Evolutionary conservation across 1,140 invertebrate genomes (phyloP).

Genomic region (Drosophila equinoxialis): DNA sequence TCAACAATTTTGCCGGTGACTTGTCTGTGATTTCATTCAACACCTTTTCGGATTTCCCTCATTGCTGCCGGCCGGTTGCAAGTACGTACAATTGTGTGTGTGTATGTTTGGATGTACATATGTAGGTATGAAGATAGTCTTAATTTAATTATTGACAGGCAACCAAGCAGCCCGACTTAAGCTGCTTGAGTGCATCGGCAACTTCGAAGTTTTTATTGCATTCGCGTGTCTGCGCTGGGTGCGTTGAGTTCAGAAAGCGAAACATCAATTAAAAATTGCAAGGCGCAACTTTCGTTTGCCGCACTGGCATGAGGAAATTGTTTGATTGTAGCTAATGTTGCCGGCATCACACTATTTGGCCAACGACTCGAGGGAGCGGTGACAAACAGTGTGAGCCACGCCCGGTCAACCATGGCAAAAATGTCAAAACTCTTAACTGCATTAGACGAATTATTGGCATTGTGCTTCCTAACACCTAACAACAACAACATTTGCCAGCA

Average conservation of each 20-base stretch:
- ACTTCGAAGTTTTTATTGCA: slow-evolving; percentile 41
- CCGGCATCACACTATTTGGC: slow-evolving; percentile 23
- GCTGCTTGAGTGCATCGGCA: slow-evolving; percentile 38
- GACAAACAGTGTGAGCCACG: slow-evolving; percentile 19
- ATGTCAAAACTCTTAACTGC: not conserved
- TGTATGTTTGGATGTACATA: not conserved
- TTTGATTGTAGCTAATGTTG: slow-evolving; percentile 28
- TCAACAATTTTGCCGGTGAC: slow-evolving; percentile 1
- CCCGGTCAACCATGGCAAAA: slow-evolving; percentile 1
- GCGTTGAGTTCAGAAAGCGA: slow-evolving; percentile 72
- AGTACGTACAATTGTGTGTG: not conserved
- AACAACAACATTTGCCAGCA: not conserved
- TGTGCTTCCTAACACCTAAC: not conserved
- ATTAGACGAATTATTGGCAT: not conserved
- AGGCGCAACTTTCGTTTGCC: slow-evolving; percentile 63
- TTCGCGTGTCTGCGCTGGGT: slow-evolving; percentile 51
- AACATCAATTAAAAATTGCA: slow-evolving; percentile 67
- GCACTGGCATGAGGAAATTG: slow-evolving; percentile 62
- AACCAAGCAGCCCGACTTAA: slow-evolving; percentile 32
- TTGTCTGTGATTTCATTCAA: slow-evolving; percentile 31
- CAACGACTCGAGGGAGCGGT: slow-evolving; percentile 19
- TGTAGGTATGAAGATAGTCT: slow-evolving; percentile 19
- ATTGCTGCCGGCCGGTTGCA: not conserved
- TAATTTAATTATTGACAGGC: slow-evolving; percentile 70
- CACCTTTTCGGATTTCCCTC: slow-evolving; percentile 35